Base-by-base conservation (phyloP, 2,113 vertebrate genomes). In the Gasterosteus aculeatus region DNA sequence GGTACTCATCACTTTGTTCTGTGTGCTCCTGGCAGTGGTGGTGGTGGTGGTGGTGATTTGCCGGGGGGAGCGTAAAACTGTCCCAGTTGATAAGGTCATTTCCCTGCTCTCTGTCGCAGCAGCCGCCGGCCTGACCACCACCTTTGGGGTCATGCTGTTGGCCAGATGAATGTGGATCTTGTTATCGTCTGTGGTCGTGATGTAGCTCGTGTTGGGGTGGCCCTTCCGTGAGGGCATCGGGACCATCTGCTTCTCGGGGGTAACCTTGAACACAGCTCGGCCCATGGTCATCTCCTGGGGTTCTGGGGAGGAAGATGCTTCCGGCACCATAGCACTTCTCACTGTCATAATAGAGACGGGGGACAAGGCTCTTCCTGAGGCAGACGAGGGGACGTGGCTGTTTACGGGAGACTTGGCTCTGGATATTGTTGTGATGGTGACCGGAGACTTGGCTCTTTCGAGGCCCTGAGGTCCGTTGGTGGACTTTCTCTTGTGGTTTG, bases 161-260 rank as follows among this genome's bases (percentile, higher is more conserved):
- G 97, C 97, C 46, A 98, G 85, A 81, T 99, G 98, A 89, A 99
- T 98, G 75, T 99, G 98, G 83, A 98, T 99, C 89, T 97, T 99
- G 82, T 98, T 99, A 85, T 99, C 98, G 10, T 99, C 97, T 2
- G 96, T 97, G 5, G 91, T 91, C 70, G 97, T 98, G 69, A 98
- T 96, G 56, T 96, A 96, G 76, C 95, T 97, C 19, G 95, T 89
- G 0, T 95, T 98, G 81, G 94, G 84, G 19, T 94, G 96, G 83
- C 95, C 96, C 81, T 97, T 98, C 73, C 96, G 93, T 77, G 95
- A 82, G 2, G 95, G 91, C 39, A 94, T 89, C 0, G 96, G 95
- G 5, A 96, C 97, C 31, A 96, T 95, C 87, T 97, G 97, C 84
- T 99, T 99, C 79, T 99, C 98, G 0, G 98, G 97, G 1, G 97